These are phyloP conservation scores for Clepsis dumicolana DNA, from an alignment of 2,888 invertebrate species.

Conservation along the genomic window DNA sequence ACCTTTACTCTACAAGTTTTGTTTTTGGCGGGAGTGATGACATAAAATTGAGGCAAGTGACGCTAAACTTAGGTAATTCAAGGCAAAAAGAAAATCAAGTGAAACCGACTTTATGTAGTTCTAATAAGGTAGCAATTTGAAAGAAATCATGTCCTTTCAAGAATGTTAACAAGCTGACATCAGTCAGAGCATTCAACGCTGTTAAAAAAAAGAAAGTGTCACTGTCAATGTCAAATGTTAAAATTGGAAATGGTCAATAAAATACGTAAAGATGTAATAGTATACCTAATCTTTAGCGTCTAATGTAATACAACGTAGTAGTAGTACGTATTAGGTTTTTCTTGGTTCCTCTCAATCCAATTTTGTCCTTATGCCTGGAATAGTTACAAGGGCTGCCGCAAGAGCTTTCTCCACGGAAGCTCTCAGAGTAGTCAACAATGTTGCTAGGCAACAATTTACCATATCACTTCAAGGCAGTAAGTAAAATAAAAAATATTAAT, in stretches of 20 bases:
- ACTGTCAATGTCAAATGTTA: no score
- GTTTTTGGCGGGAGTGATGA: not conserved
- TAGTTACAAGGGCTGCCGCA: constrained; percentile 68
- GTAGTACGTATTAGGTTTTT: not conserved
- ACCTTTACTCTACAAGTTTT: no score
- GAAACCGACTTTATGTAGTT: not conserved
- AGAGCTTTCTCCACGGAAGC: constrained; percentile 73
- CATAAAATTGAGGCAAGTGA: not conserved
- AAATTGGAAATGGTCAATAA: no score
- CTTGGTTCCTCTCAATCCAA: not conserved
- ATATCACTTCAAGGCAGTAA: constrained; percentile 67
- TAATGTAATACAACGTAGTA: not conserved
- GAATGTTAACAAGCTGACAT: not conserved
- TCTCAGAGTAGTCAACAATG: constrained; percentile 76
- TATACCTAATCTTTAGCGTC: not conserved
- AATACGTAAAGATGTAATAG: no score
- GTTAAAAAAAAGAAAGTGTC: not conserved
- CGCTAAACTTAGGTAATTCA: not conserved
- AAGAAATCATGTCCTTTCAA: not conserved
- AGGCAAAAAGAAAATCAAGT: not conserved
- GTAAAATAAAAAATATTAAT: constrained; percentile 46
- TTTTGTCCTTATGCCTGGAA: constrained; percentile 60
- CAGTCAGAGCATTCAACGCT: not conserved
- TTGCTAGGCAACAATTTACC: constrained; percentile 80
- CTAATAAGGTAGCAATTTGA: not conserved